Conservation (phyloP, 2,888 invertebrate genomes). For the Cephus spinipes region DNA sequence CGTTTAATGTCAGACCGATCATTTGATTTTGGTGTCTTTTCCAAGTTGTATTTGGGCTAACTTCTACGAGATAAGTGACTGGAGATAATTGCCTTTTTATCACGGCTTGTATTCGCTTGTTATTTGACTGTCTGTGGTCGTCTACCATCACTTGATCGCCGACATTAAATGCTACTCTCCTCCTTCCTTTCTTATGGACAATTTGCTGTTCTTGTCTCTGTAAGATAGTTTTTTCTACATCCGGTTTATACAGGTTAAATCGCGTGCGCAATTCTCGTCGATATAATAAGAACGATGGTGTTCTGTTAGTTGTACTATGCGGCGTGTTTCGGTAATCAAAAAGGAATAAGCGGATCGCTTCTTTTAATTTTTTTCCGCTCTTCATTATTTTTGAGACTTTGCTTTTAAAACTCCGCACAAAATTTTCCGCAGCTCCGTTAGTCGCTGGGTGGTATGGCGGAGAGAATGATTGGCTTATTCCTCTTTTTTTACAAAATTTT, state of each 20-base stretch:
- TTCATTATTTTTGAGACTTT: constrained; percentile 21
- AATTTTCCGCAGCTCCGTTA: constrained; percentile 33
- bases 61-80: constrained; percentile 14
- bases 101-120: constrained; percentile 12
- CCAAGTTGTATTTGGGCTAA: neutral
- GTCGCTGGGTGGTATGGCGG: constrained; percentile 32
- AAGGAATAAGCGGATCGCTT: constrained; percentile 8
- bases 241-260: constrained; percentile 12
- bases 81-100: constrained; percentile 16
- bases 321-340: constrained; percentile 10
- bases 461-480: constrained; percentile 29
- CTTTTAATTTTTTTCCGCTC: constrained; percentile 16
- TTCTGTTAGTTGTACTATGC: constrained; percentile 5
- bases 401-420: constrained; percentile 34
- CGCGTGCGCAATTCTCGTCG: constrained; percentile 10
- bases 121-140: constrained; percentile 7
- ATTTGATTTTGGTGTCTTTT: constrained; percentile 19
- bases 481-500: constrained; percentile 27
- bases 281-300: constrained; percentile 2
- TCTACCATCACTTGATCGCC: constrained; percentile 18
- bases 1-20: neutral
- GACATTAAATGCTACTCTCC: neutral
- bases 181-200: neutral
- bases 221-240: constrained; percentile 10
- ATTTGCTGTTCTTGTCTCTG: constrained; percentile 14